phyloP scores from a whole-genome alignment of 1,140 invertebrate genomes.

The Calycopis cecrops region DNA sequence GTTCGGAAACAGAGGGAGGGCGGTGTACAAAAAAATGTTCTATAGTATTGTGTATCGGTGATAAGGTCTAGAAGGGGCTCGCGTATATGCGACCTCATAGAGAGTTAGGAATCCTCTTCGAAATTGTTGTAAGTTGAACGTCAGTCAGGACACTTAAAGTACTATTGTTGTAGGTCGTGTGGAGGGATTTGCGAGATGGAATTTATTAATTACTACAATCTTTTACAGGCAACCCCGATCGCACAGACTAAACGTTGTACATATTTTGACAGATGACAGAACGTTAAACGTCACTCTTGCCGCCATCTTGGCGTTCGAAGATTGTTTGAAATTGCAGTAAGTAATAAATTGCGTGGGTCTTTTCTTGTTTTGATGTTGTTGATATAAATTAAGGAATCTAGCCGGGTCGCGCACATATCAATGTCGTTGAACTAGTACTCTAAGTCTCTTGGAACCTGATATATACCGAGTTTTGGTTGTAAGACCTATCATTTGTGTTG shows the following conservation, averaged over 20 bases:
- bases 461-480: conserved; percentile 36
- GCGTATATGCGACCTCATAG: conserved; percentile 43
- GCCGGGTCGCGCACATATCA: conserved; percentile 66
- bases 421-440: conserved; percentile 64
- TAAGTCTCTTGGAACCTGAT: conserved; percentile 71
- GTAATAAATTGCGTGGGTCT: conserved; percentile 40
- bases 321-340: conserved; percentile 33
- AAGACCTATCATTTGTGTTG: conserved; percentile 11
- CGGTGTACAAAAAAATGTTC: conserved; percentile 68
- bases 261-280: neutral
- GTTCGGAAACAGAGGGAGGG: conserved; percentile 41
- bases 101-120: conserved; percentile 51
- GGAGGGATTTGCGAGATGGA: conserved; percentile 21
- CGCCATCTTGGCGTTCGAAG: neutral
- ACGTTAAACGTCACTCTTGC: neutral
- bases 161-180: conserved; percentile 65
- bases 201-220: too few relatives aligned
- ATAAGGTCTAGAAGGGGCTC: conserved; percentile 56
- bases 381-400: conserved; percentile 70
- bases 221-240: too few relatives aligned
- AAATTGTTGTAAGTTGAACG: conserved; percentile 65
- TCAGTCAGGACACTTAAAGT: conserved; percentile 71
- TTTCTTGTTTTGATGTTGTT: conserved; percentile 74
- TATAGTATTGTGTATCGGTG: conserved; percentile 69
- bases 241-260: too few relatives aligned